A percentile compares a stretch with the other conserved stretches of the same genome.
phyloP scores from a whole-genome alignment of 1,140 invertebrate genomes.

The Lepidurus apus region DNA sequence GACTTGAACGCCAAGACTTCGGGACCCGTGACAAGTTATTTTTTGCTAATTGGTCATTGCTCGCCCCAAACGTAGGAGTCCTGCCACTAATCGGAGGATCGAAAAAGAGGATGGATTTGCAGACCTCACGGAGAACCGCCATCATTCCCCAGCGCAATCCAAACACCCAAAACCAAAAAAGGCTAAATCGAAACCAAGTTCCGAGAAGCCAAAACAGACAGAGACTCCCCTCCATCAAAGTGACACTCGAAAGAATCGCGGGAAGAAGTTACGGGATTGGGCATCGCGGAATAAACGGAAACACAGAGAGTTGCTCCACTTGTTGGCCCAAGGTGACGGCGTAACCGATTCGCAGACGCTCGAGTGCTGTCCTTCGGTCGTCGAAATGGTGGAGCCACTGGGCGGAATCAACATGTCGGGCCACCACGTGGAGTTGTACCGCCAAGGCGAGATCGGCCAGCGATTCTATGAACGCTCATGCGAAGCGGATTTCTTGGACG shows the following conservation, averaged over 20 bases:
- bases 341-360: conserved; percentile 39
- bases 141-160: not conserved
- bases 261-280: not conserved
- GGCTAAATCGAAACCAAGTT: not conserved
- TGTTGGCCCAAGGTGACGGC: conserved; percentile 12
- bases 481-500: conserved; percentile 54
- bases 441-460: conserved; percentile 50
- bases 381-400: conserved; percentile 67
- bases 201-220: not conserved
- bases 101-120: not conserved
- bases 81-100: not conserved
- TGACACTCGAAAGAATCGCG: not conserved
- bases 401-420: conserved; percentile 67
- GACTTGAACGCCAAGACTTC: not conserved
- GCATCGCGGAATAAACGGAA: not conserved
- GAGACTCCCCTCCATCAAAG: not conserved
- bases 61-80: not conserved
- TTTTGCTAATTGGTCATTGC: conserved; percentile 7
- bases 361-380: conserved; percentile 72
- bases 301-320: not conserved
- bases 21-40: not conserved
- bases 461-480: conserved; percentile 77
- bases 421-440: conserved; percentile 68
- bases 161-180: not conserved
- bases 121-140: not conserved